Conservation (phyloP, 2,113 vertebrate species). For the Pangasianodon gigas region DNA sequence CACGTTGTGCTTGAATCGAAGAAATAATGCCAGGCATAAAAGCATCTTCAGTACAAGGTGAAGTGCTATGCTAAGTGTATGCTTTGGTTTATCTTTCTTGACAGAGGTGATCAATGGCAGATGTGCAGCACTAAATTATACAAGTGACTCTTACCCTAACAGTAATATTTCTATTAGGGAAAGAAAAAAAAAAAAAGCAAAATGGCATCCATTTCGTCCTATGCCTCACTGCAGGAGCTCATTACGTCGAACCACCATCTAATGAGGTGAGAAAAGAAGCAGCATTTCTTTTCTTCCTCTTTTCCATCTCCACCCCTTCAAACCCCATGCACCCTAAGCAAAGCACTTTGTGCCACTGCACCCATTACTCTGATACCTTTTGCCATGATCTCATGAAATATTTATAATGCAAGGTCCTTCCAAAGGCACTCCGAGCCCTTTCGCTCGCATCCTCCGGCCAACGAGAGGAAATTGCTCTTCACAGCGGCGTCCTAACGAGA, state of each 20-base stretch:
- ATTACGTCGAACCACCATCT: slow-evolving; percentile 1
- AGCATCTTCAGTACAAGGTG: no score
- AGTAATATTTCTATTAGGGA: neutral
- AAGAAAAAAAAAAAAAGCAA: neutral
- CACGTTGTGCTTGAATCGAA: neutral
- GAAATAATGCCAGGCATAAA: neutral
- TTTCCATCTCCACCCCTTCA: neutral
- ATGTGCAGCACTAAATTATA: neutral
- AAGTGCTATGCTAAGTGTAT: neutral
- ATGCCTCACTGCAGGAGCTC: slow-evolving; percentile 2
- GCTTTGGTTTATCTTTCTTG: neutral
- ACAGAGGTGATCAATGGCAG: neutral
- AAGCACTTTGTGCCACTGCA: slow-evolving; percentile 19
- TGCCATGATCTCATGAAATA: slow-evolving; percentile 49
- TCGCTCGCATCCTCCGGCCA: neutral
- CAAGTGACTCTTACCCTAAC: neutral
- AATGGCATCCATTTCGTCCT: neutral
- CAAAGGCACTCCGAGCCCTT: slow-evolving; percentile 32
- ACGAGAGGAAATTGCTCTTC: slow-evolving; percentile 43
- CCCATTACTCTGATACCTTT: slow-evolving; percentile 44
- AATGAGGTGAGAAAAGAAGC: slow-evolving; percentile 26
- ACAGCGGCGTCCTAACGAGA: slow-evolving; percentile 21
- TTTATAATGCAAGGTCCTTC: slow-evolving; percentile 50
- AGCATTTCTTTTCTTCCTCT: neutral
- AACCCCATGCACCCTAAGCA: slow-evolving; percentile 6